phyloP scores from a whole-genome alignment of 2,113 vertebrate genomes.

The Ctenodactylus gundi region DNA sequence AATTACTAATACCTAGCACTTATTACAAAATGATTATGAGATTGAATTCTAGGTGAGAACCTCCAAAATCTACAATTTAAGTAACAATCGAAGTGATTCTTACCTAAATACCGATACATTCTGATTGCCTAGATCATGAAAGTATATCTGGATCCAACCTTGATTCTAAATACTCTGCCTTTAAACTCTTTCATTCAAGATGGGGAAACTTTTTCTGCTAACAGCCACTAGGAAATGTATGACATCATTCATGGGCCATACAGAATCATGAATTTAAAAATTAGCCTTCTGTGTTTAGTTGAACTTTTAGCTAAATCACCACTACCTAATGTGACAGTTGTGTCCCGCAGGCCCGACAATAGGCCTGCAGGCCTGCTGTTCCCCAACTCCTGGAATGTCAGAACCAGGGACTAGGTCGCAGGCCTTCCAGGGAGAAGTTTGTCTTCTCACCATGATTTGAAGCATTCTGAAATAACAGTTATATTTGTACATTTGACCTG shows the following conservation, averaged over 20 bases:
- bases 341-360: too few species aligned
- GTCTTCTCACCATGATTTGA: not conserved
- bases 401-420: too few species aligned
- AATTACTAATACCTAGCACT: not conserved
- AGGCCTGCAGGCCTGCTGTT: too few species aligned
- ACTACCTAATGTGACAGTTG: too few species aligned
- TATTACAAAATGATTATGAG: not conserved
- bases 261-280: too few species aligned
- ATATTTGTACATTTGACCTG: not conserved
- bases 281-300: too few species aligned
- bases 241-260: too few species aligned
- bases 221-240: too few species aligned
- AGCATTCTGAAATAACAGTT: not conserved
- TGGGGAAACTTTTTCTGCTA: too few species aligned
- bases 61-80: not conserved
- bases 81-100: not conserved
- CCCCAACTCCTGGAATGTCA: too few species aligned
- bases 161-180: not conserved
- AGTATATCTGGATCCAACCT: not conserved
- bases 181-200: not conserved
- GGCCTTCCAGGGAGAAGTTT: not conserved
- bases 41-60: not conserved
- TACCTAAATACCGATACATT: not conserved
- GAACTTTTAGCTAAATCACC: too few species aligned
- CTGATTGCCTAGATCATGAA: not conserved